A percentile compares a stretch with the other conserved stretches of the same genome.
These are phyloP conservation scores for Anguilla rostrata DNA, from an alignment of 2,113 vertebrate species.

Conservation along the genomic window DNA sequence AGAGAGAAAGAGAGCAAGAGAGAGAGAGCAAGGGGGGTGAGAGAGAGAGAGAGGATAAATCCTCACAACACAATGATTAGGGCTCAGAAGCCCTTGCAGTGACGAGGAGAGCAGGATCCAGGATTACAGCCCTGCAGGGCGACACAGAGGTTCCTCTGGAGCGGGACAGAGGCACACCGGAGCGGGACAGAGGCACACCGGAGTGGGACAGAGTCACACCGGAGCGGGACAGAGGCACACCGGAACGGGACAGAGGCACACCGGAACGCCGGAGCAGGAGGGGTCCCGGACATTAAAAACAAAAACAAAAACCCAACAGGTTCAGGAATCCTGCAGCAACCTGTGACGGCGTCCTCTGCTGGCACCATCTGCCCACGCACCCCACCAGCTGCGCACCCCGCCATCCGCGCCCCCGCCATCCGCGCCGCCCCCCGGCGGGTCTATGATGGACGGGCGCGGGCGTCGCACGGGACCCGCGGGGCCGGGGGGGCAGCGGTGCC, in stretches of 20 bases:
- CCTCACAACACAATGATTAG: slow-evolving; percentile 72
- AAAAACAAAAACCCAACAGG: background rate
- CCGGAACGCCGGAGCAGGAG: background rate
- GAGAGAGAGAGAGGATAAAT: slow-evolving; percentile 50
- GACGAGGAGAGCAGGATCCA: slow-evolving; percentile 60
- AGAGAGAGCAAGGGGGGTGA: slow-evolving; percentile 53
- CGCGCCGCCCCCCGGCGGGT: background rate
- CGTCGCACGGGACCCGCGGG: background rate
- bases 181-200: too few relatives aligned
- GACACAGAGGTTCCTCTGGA: slow-evolving; percentile 22
- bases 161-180: background rate
- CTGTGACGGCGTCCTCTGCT: background rate
- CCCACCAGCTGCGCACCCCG: background rate
- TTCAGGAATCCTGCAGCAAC: slow-evolving; percentile 21
- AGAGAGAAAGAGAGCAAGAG: slow-evolving; percentile 15
- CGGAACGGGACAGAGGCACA: background rate
- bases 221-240: background rate
- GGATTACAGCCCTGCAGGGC: slow-evolving; percentile 60
- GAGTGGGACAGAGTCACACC: background rate
- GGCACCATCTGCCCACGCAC: background rate
- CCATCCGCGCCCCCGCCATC: background rate
- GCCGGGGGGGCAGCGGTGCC: background rate
- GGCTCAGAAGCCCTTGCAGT: slow-evolving; percentile 71
- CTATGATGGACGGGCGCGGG: slow-evolving; percentile 18
- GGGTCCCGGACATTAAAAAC: background rate